A percentile compares a stretch with the other conserved stretches of the same genome.
These are phyloP conservation scores for Brachypodius melanocephalos DNA, from an alignment of 2,113 vertebrate species.

Conservation along the genomic window DNA sequence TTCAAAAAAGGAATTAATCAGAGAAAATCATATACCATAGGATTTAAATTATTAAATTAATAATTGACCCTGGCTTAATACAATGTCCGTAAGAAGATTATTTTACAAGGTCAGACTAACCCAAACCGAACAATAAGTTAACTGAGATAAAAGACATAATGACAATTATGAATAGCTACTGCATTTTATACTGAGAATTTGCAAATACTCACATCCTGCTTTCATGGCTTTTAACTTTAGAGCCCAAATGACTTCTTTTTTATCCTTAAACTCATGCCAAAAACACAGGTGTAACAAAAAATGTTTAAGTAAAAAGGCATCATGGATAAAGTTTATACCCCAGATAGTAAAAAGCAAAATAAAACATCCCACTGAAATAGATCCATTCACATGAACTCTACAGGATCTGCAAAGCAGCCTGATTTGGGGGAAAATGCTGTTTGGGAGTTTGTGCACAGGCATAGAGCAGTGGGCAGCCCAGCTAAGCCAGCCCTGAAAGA, in stretches of 20 bases:
- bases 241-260: background rate
- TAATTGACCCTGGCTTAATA: background rate
- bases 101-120: conserved; percentile 46
- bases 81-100: background rate
- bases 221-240: background rate
- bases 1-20: background rate
- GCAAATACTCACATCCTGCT: background rate
- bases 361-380: background rate
- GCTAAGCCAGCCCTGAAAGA: background rate
- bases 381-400: background rate
- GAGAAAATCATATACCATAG: background rate
- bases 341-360: background rate
- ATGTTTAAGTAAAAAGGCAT: background rate
- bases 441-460: background rate
- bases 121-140: background rate
- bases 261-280: background rate
- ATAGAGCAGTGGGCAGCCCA: background rate
- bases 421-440: background rate
- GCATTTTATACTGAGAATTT: background rate
- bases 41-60: background rate
- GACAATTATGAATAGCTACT: conserved; percentile 14
- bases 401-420: background rate
- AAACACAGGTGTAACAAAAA: background rate
- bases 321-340: background rate
- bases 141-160: background rate